These are phyloP conservation scores for Calameuta idolon DNA, from an alignment of 2,888 invertebrate genomes.

Conservation along the genomic window DNA sequence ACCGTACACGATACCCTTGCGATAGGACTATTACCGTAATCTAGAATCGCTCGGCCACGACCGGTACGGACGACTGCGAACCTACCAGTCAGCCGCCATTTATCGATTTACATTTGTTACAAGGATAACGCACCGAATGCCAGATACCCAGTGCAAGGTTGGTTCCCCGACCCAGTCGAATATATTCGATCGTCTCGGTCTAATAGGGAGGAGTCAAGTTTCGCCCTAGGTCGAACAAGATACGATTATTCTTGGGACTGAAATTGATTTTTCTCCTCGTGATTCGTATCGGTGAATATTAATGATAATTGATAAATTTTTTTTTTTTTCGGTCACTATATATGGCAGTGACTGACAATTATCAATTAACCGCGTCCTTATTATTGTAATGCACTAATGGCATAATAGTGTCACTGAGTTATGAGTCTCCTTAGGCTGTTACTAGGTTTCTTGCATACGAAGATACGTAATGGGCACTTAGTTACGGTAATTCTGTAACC, in stretches of 20 bases:
- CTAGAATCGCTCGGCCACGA: background rate
- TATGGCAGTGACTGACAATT: slow-evolving; percentile 19
- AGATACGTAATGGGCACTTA: slow-evolving; percentile 37
- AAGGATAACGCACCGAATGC: background rate
- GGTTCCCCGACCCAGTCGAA: background rate
- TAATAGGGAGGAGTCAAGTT: background rate
- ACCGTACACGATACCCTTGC: background rate
- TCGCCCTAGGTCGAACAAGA: background rate
- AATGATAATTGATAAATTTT: no score
- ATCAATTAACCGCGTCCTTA: slow-evolving; percentile 36
- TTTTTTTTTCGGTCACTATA: no score
- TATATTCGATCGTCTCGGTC: background rate
- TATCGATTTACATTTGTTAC: background rate
- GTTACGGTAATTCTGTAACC: slow-evolving; percentile 33
- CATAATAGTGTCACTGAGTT: slow-evolving; percentile 28
- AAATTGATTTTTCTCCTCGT: background rate
- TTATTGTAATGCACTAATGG: slow-evolving; percentile 35
- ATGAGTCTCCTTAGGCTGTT: slow-evolving; percentile 31
- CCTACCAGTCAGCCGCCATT: background rate
- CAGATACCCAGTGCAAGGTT: background rate
- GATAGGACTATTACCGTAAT: background rate
- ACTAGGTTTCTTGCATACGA: slow-evolving; percentile 16
- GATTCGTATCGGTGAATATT: no score
- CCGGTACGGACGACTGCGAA: background rate
- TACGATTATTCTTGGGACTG: background rate